Conservation (phyloP, 2,113 vertebrate species). For the Pluvianellus socialis region DNA sequence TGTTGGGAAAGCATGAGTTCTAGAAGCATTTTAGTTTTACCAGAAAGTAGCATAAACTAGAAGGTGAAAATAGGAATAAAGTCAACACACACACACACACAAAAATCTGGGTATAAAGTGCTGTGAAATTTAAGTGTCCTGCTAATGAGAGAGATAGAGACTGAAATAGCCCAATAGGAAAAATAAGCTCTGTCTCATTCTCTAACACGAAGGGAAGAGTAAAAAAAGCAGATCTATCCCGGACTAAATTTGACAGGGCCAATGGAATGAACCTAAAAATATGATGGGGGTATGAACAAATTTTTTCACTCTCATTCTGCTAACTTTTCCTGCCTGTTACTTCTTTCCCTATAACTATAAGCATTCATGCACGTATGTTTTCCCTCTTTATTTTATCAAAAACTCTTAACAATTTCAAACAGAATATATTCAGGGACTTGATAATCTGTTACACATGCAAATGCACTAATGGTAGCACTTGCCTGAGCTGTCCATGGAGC, state of each 20-base stretch:
- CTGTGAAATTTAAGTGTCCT: neutral
- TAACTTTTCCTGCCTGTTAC: neutral
- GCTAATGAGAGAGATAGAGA: neutral
- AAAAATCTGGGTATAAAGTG: neutral
- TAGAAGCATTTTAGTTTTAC: neutral
- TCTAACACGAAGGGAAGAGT: neutral
- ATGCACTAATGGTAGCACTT: neutral
- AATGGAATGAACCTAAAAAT: neutral
- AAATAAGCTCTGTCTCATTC: neutral
- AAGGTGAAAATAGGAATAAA: neutral
- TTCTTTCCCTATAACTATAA: neutral
- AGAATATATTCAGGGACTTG: neutral
- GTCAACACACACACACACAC: neutral
- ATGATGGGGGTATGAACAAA: neutral
- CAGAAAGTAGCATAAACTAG: neutral
- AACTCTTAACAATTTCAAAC: neutral
- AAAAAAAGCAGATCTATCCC: neutral
- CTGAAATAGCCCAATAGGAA: neutral
- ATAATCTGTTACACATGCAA: neutral
- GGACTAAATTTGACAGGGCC: neutral
- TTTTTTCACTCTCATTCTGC: neutral
- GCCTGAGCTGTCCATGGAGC: neutral
- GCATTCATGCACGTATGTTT: neutral
- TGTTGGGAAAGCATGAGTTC: neutral
- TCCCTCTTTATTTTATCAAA: neutral